Percentiles rank a stretch among this genome's conserved stretches.
Conservation (phyloP, 2,888 invertebrate genomes). For the Arenicola marina region DNA sequence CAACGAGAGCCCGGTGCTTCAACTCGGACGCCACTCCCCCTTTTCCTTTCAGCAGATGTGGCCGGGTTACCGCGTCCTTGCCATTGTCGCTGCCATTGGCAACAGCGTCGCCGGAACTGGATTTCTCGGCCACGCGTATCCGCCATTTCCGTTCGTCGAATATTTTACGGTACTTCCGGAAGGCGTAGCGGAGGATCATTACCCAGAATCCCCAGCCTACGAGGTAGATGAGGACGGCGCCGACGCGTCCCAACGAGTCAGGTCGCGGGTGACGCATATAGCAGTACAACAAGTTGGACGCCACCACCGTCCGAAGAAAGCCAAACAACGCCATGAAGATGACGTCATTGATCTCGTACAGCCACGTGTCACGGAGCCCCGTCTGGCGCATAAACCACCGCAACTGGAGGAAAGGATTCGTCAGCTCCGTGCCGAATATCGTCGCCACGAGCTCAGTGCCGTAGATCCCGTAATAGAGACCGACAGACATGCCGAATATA, state of each 20-base stretch:
- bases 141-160: too few species aligned
- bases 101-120: too few species aligned
- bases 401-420: slow-evolving; percentile 59
- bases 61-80: too few species aligned
- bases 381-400: slow-evolving; percentile 50
- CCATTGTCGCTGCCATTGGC: too few species aligned
- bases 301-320: slow-evolving; percentile 47
- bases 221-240: slow-evolving; percentile 49
- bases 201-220: slow-evolving; percentile 56
- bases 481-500: slow-evolving; percentile 45
- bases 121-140: too few species aligned
- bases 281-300: slow-evolving; percentile 43
- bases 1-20: too few species aligned
- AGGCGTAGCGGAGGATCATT: slow-evolving; percentile 49
- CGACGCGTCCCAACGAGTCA: slow-evolving; percentile 46
- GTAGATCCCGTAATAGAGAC: slow-evolving; percentile 40
- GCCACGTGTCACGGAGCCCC: slow-evolving; percentile 38
- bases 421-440: slow-evolving; percentile 54
- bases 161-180: slow-evolving; percentile 40
- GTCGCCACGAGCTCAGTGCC: slow-evolving; percentile 58
- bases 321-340: slow-evolving; percentile 54
- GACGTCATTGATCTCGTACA: slow-evolving; percentile 48
- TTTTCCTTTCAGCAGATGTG: too few species aligned
- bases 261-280: slow-evolving; percentile 47
- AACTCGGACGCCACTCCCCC: too few species aligned